Evolutionary conservation across 2,797 vertebrate genomes (phyloP), one percentile per base, ranked within the genome.

Genomic region (Pipistrellus nathusii): DNA sequence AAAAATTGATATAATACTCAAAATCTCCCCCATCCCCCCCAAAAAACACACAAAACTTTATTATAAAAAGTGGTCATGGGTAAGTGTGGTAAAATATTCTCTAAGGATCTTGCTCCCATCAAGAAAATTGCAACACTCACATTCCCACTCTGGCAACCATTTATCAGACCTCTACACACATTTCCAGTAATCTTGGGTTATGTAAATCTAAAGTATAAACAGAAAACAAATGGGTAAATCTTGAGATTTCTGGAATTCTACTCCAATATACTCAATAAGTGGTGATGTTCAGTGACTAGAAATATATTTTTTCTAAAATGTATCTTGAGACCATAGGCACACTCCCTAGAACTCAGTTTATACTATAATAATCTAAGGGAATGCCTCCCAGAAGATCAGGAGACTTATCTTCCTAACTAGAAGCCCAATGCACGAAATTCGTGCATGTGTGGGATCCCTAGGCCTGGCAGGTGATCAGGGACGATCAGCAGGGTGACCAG

Each of bases 211-310:
- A 75, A 30, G 6, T 30, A 66, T 23, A 2, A 20, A 55, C 18
- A 71, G 14, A 88, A 93, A 93, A 77, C 35, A 93, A 78, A 41
- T 20, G 18, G 38, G 7, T 17, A 83, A 69, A 55, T 46, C 20
- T 81, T 84, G 7, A 89, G 32, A 95, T 57, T 90, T 84, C 38
- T 83, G n/a, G 68, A 95, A 72, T 64, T 85, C 53, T 75, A 69
- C 35, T 93, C 48, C 20, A 46, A 57, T 35, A 72, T 71, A 5
- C 14, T 92, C 41, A 94, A 41, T 72, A 94, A 76, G 0, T 48
- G 32, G 30, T 62, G 30, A 21, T 21, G 12, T 82, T 90, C 71
- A 86, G 41, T 69, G 10, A 68, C 21, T 8, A 83, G 55, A 84
- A 87, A 82, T 78, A 17, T 51, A 12, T 66, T 55, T 91, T 55